phyloP scores from a whole-genome alignment of 2,113 vertebrate species.

The Amphiprion ocellaris region DNA sequence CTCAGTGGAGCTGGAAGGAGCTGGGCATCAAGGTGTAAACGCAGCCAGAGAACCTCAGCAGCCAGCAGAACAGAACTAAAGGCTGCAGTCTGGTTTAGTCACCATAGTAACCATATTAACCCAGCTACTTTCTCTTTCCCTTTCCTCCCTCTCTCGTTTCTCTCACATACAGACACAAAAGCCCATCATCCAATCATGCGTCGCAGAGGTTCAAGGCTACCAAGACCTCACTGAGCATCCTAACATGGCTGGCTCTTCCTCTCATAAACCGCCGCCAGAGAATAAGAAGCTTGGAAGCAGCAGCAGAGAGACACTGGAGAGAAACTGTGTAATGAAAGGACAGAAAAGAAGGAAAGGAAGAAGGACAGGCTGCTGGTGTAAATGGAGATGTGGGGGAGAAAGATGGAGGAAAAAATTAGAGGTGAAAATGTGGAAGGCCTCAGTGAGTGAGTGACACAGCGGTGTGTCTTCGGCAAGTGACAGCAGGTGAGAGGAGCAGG shows the following conservation, averaged over 20 bases:
- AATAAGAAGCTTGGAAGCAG: slow-evolving; percentile 28
- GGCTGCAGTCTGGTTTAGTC: slow-evolving; percentile 59
- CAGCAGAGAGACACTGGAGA: background rate
- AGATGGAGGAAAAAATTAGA: slow-evolving; percentile 20
- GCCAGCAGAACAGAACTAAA: slow-evolving; percentile 56
- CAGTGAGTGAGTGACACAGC: slow-evolving; percentile 64
- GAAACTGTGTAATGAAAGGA: slow-evolving; percentile 10
- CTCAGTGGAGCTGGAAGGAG: slow-evolving; percentile 37
- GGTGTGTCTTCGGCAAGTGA: slow-evolving; percentile 56
- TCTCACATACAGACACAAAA: slow-evolving; percentile 39
- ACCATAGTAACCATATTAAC: slow-evolving; percentile 66
- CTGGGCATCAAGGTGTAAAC: slow-evolving; percentile 28
- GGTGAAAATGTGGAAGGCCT: slow-evolving; percentile 40
- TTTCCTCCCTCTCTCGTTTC: slow-evolving; percentile 3
- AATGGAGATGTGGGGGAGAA: slow-evolving; percentile 1
- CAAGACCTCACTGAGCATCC: slow-evolving; percentile 52
- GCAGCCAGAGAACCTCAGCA: slow-evolving; percentile 41
- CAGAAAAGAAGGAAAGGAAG: slow-evolving; percentile 32
- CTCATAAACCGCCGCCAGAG: slow-evolving; percentile 40
- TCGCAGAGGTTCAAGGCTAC: slow-evolving; percentile 52
- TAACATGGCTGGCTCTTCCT: slow-evolving; percentile 34
- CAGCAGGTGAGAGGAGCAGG: slow-evolving; percentile 75
- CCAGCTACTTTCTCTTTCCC: slow-evolving; percentile 18
- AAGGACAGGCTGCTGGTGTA: slow-evolving; percentile 15
- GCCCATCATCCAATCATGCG: slow-evolving; percentile 47